Evolutionary conservation across 2,797 vertebrate genomes (phyloP), one percentile per base, ranked within the genome.

Genomic region (Sebastes paucispinis): DNA sequence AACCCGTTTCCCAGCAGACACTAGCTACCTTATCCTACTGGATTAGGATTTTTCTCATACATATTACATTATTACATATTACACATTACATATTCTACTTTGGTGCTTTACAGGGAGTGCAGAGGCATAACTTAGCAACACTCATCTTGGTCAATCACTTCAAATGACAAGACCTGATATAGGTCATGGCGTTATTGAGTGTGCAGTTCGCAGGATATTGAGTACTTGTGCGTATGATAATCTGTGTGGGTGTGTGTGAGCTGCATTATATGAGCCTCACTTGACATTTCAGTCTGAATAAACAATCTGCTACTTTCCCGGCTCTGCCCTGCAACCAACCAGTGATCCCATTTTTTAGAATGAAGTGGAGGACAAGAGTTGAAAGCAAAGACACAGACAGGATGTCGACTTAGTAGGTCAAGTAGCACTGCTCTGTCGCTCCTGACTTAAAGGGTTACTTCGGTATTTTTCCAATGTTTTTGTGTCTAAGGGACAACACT

Each of bases 221-320:
- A 22, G 31, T 29, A 18, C 24, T 69, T 75, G 34, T 65, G 14
- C 14, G 34, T 11, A 31, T 39, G n/a, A 29, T 5, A 39, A 31
- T 32, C 2, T 0, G 34, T 36, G 34, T 12, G 34, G 34, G 34
- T 20, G 12, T 3, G 20, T 43, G 47, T 55, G 22, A 20, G 6
- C 20, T 57, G 29, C 34, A 62, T 68, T 25, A 65, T 14, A 62
- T 67, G 58, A 75, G 57, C 4, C 16, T 47, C 25, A 67, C 69
- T 89, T 87, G 80, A 86, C 83, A 86, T 80, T 82, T 80, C 22
- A 43, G 43, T 65, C 20, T 66, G 58, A 71, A 80, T 50, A 81
- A 80, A 75, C 63, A 69, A 77, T 29, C 14, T 57, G 47, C 57
- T 32, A 25, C 34, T 71, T 75, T 66, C 4, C 18, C 18, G 2